A percentile compares a stretch with the other conserved stretches of the same genome.
These are phyloP conservation scores for Zosterops lateralis DNA, from an alignment of 2,113 vertebrate genomes.

Conservation along the genomic window DNA sequence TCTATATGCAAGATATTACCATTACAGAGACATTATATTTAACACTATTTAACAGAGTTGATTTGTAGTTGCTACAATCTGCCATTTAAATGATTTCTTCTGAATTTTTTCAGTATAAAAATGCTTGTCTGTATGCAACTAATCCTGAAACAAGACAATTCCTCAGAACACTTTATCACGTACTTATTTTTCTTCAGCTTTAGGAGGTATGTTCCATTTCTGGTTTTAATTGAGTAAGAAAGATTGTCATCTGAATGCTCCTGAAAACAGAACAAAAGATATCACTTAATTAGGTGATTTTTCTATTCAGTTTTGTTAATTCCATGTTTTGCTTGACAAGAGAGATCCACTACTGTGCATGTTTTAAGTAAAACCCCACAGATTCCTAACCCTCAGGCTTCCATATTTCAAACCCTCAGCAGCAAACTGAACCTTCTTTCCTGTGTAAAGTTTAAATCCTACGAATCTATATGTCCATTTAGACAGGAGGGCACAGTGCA, in stretches of 20 bases:
- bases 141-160: neutral
- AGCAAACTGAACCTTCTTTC: neutral
- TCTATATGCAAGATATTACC: neutral
- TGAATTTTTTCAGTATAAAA: neutral
- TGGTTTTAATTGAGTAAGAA: conserved; percentile 62
- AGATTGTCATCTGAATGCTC: conserved; percentile 42
- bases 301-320: neutral
- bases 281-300: neutral
- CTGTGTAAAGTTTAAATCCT: neutral
- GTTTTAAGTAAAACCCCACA: neutral
- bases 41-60: neutral
- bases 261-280: conserved; percentile 48
- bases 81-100: neutral
- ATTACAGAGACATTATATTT: neutral
- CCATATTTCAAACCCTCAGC: neutral
- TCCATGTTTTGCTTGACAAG: neutral
- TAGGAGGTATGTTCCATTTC: conserved; percentile 59
- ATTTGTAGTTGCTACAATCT: neutral
- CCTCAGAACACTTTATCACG: neutral
- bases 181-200: conserved; percentile 72
- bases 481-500: neutral
- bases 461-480: neutral
- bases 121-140: neutral
- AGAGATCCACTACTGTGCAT: neutral
- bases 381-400: neutral